Conservation (phyloP, 1,140 invertebrate species). For the Zaprionus taronus region DNA sequence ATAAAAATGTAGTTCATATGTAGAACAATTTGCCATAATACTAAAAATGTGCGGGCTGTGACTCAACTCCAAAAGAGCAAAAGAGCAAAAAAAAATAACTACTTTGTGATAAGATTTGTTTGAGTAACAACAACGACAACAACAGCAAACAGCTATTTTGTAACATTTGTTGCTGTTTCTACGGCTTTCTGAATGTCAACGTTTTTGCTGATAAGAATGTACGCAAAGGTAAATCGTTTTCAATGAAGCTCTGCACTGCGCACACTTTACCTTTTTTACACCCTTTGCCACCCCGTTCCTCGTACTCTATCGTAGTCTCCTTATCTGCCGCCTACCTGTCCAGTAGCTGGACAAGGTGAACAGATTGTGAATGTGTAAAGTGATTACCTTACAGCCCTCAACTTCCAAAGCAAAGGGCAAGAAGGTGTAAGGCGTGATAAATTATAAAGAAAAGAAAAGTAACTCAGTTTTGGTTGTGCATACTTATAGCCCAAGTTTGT, state of each 20-base stretch:
- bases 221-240: constrained; percentile 52
- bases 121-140: constrained; percentile 20
- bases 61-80: constrained; percentile 52
- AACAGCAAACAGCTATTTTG: constrained; percentile 47
- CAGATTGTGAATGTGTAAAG: constrained; percentile 10
- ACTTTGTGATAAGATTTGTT: constrained; percentile 62
- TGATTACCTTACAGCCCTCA: constrained; percentile 13
- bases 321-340: constrained; percentile 9
- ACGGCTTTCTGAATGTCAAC: constrained; percentile 69
- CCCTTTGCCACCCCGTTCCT: background rate
- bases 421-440: background rate
- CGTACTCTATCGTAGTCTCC: background rate
- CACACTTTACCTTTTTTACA: background rate
- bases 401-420: constrained; percentile 25
- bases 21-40: constrained; percentile 4
- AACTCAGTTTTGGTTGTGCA: background rate
- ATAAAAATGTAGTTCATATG: constrained; percentile 8
- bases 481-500: background rate
- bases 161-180: constrained; percentile 51
- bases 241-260: constrained; percentile 38
- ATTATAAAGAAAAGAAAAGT: background rate
- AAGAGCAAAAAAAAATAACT: constrained; percentile 11
- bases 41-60: constrained; percentile 23
- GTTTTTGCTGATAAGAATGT: constrained; percentile 57
- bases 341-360: constrained; percentile 24